Base-by-base conservation (phyloP, 2,113 vertebrate genomes). In the Spea bombifrons region DNA sequence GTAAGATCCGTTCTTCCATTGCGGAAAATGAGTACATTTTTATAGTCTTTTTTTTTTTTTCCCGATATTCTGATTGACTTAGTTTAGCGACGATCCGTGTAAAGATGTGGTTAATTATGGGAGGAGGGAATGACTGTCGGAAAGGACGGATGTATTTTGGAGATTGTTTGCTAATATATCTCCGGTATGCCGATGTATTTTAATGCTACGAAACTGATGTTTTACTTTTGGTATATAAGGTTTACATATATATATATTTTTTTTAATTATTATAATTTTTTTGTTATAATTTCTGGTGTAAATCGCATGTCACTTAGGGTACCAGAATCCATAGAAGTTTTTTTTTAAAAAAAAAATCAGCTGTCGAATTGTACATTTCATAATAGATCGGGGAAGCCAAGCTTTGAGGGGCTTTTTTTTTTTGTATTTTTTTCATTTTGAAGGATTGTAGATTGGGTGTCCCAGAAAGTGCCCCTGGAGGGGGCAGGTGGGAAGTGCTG, bases 401-500 rank as follows among this genome's bases (percentile, higher is more conserved):
- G 30, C 30, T 30, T 30, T 30, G 30, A 30, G 30, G 30, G 30
- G 30, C 2, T 30, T 30, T 30, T 30, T 30, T 30, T 30, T 30
- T 30, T 30, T 30, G 1, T 1, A 1, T 1, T 30, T 30, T 30
- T 30, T 30, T 30, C 30, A 30, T 57, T 49, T 43, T 64, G 9
- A 16, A n/a, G 47, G 53, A 68, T 30, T 30, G 7, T 44, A 76
- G 45, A 49, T 4, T 64, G 71, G 71, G 78, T 59, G 78, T 80
- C 71, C 78, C 71, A 74, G 50, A 50, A 68, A 73, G 71, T 59
- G 52, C 64, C 46, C 71, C 64, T 59, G 64, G 71, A 68, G 71
- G 71, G 76, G 64, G 71, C 49, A 68, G 71, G 64, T 73, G 78
- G 64, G 69, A 66, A 73, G 69, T 72, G 49, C 61, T 30, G 78